Percentiles rank a stretch among this genome's conserved stretches.
phyloP scores from a whole-genome alignment of 2,113 vertebrate genomes.

The Rana temporaria region DNA sequence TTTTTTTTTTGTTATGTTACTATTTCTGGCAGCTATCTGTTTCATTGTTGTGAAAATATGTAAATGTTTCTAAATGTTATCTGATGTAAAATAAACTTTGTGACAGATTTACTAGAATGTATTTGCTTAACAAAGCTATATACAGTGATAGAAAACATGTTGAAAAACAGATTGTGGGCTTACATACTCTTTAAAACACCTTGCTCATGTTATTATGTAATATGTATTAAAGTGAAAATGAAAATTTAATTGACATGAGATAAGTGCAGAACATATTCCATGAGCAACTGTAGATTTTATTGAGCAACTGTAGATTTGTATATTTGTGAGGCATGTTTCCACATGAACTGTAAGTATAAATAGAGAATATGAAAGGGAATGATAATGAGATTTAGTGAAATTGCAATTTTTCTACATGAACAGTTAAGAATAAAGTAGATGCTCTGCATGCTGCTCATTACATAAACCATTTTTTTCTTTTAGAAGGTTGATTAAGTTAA shows the following conservation, averaged over 20 bases:
- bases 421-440: conserved; percentile 17
- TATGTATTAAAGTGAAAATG: not conserved
- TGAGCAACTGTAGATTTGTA: not conserved
- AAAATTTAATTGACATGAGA: not conserved
- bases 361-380: conserved; percentile 3
- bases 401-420: conserved; percentile 35
- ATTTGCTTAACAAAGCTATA: too few species aligned
- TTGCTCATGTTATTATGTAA: too few species aligned
- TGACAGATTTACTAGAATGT: too few species aligned
- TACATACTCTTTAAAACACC: too few species aligned
- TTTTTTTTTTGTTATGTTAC: too few species aligned
- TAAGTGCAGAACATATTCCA: not conserved
- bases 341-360: conserved; percentile 20
- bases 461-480: not conserved
- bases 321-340: not conserved
- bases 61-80: too few species aligned
- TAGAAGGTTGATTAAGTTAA: conserved; percentile 15
- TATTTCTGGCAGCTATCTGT: too few species aligned
- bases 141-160: too few species aligned
- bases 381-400: conserved; percentile 29
- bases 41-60: too few species aligned
- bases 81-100: too few species aligned
- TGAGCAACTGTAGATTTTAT: not conserved
- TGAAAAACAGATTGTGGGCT: too few species aligned
- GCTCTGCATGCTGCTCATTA: conserved; percentile 5